These are phyloP conservation scores for Orthonychiurus folsomi DNA, from an alignment of 2,888 invertebrate species.

Conservation along the genomic window DNA sequence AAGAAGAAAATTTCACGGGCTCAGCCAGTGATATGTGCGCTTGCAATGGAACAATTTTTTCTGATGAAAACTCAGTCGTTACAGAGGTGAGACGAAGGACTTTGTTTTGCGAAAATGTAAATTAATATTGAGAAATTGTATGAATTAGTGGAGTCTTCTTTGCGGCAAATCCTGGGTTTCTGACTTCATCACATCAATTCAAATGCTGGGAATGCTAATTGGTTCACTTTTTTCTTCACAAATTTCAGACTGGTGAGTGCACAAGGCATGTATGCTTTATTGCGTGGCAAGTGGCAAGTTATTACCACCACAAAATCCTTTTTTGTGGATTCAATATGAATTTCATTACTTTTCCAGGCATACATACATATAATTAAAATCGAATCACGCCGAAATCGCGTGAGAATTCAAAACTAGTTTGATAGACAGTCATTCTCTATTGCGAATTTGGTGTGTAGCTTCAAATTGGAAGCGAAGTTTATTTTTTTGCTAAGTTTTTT, in stretches of 20 bases:
- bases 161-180: constrained; percentile 27
- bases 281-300: too few species aligned
- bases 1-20: constrained; percentile 7
- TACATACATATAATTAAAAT: too few species aligned
- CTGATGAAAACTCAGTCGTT: constrained; percentile 12
- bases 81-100: constrained; percentile 15
- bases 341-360: too few species aligned
- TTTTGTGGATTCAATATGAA: background rate
- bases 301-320: too few species aligned
- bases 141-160: constrained; percentile 25
- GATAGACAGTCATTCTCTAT: too few species aligned
- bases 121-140: background rate
- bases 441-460: too few species aligned
- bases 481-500: too few species aligned
- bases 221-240: constrained; percentile 23
- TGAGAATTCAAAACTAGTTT: too few species aligned
- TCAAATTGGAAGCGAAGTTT: too few species aligned
- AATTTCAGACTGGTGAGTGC: constrained; percentile 26
- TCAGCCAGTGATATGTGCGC: constrained; percentile 11
- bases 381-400: too few species aligned
- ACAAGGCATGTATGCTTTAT: too few species aligned
- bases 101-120: background rate
- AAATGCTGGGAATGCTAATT: constrained; percentile 30
- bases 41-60: constrained; percentile 14
- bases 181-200: constrained; percentile 30